Conservation (phyloP, 2,113 vertebrate species). For the Phrynosoma platyrhinos region DNA sequence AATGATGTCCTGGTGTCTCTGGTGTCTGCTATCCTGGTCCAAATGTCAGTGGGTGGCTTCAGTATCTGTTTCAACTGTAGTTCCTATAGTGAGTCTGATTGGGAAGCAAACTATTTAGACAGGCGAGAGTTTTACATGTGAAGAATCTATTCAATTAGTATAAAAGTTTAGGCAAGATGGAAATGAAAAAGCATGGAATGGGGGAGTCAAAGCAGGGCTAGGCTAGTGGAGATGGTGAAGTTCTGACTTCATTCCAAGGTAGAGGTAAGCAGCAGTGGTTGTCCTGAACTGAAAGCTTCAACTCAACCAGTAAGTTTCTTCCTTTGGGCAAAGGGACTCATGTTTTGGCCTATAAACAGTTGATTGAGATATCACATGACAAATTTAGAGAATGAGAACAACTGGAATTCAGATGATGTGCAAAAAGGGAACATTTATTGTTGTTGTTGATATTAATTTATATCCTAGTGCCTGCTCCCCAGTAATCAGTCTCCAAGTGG, state of each 20-base stretch:
- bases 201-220: neutral
- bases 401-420: too few species aligned
- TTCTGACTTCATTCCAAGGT: neutral
- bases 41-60: too few species aligned
- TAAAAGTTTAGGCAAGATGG: neutral
- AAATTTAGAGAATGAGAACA: neutral
- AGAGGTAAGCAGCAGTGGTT: too few species aligned
- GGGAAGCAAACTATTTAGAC: neutral
- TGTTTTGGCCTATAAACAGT: neutral
- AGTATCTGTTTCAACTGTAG: too few species aligned
- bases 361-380: neutral
- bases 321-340: neutral
- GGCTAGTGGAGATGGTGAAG: neutral
- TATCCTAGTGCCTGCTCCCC: too few species aligned
- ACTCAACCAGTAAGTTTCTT: neutral
- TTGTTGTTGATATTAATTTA: too few species aligned
- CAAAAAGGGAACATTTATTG: too few species aligned
- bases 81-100: neutral
- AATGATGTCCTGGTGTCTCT: too few species aligned
- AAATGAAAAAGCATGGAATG: neutral
- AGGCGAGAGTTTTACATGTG: neutral
- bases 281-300: too few species aligned
- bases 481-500: too few species aligned
- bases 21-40: too few species aligned
- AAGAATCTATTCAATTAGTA: neutral